phyloP scores from a whole-genome alignment of 2,888 invertebrate species.

The Ophion costatus region DNA sequence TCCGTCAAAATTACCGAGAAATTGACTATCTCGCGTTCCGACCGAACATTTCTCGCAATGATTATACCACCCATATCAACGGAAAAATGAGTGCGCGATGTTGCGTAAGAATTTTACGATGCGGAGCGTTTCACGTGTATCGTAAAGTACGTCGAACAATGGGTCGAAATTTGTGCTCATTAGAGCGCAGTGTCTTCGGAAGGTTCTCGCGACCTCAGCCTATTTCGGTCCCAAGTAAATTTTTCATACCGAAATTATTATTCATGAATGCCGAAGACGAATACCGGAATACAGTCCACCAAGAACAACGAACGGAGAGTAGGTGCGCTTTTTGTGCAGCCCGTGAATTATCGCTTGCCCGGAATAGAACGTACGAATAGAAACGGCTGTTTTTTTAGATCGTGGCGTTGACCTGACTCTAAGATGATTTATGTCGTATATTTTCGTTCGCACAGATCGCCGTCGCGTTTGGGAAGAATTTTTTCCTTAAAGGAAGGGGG shows the following conservation, averaged over 20 bases:
- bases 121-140: no score
- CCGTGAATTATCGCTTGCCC: slow-evolving; percentile 51
- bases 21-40: no score
- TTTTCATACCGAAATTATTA: slow-evolving; percentile 8
- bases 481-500: slow-evolving; percentile 4
- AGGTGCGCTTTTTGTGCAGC: slow-evolving; percentile 37
- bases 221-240: neutral
- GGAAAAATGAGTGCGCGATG: no score
- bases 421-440: slow-evolving; percentile 54
- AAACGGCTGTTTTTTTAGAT: slow-evolving; percentile 31
- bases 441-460: slow-evolving; percentile 46
- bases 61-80: no score
- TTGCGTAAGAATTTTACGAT: no score
- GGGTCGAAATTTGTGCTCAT: neutral
- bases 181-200: slow-evolving; percentile 1
- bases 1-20: no score
- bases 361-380: slow-evolving; percentile 24
- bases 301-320: slow-evolving; percentile 8
- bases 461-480: slow-evolving; percentile 43
- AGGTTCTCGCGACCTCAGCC: neutral
- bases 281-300: neutral
- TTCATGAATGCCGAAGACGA: slow-evolving; percentile 1
- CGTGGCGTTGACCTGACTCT: slow-evolving; percentile 56
- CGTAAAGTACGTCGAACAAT: neutral
- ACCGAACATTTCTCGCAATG: no score